Base-by-base conservation (phyloP, 2,113 vertebrate species). In the Channa maculata region DNA sequence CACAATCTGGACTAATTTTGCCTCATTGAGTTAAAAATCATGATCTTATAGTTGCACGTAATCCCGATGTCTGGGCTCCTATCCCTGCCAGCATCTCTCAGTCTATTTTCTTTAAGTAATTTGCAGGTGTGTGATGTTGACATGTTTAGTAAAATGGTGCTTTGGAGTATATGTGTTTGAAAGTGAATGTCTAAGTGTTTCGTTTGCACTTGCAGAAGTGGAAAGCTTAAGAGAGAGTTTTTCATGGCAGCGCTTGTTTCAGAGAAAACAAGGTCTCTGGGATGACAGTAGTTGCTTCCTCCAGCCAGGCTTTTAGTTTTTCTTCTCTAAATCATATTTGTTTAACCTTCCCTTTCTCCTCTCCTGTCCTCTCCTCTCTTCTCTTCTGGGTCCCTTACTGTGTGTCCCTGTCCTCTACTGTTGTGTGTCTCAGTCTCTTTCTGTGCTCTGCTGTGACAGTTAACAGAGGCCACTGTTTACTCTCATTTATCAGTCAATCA, bases 401-500 rank as follows among this genome's bases (percentile, higher is more conserved):
- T 77, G 38, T 38, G 33, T 77, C 70, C 59, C 84, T 81, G 77
- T 87, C 81, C 72, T 77, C 77, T 76, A 63, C 59, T 75, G 87
- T 87, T 78, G 68, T 39, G 65, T 58, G 65, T 76, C 85, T 88
- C 83, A 57, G 57, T 80, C 49, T 59, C 39, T 67, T 73, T 61
- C 70, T 2, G 14, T 87, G 88, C 82, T 82, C 77, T 6, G 87
- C 76, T 85, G 86, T 94, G 92, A 95, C 93, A 94, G 90, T 80
- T 86, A 92, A 82, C 93, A 93, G 91, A 94, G 87, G 91, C 91
- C 89, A 90, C 89, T 91, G 91, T 92, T 94, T 93, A 88, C 87
- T 89, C 88, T 90, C 89, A 87, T 93, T 94, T 92, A 91, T 91
- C 79, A 88, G 88, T 91, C 92, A 92, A 92, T 93, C 91, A 89